Percentiles rank a stretch among this genome's conserved stretches.
phyloP scores from a whole-genome alignment of 2,113 vertebrate species.

The Gasterosteus nipponicus region DNA sequence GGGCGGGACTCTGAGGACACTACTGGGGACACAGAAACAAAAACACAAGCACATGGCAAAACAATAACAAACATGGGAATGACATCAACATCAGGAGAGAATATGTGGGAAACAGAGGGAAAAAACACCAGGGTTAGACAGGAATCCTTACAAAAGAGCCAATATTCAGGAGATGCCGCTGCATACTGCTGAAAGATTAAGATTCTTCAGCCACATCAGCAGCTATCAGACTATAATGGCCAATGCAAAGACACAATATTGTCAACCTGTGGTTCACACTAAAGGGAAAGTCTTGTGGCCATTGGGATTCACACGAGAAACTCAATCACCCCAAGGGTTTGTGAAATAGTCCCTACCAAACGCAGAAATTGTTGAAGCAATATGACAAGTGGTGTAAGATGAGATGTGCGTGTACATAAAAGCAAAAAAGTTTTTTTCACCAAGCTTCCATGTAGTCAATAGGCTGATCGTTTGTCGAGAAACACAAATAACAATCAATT shows the following conservation, averaged over 20 bases:
- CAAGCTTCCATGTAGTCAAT: no score
- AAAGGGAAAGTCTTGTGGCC: not conserved
- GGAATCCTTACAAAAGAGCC: not conserved
- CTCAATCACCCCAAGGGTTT: not conserved
- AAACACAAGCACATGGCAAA: no score
- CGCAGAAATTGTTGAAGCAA: not conserved
- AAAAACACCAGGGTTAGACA: no score
- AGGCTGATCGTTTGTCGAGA: no score
- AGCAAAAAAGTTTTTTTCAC: not conserved
- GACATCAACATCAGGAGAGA: no score
- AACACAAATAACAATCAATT: no score
- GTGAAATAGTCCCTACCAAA: not conserved
- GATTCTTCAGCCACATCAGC: not conserved
- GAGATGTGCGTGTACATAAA: not conserved
- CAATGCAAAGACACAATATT: no score
- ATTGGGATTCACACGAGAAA: not conserved
- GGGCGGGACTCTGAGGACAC: no score
- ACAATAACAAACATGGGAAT: no score
- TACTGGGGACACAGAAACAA: no score
- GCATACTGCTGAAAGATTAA: not conserved
- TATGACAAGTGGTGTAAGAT: not conserved
- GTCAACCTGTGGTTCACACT: not conserved
- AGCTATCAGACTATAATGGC: not conserved
- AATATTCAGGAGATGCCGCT: not conserved
- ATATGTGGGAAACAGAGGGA: no score